Percentiles rank a stretch among this genome's conserved stretches.
Evolutionary conservation across 2,113 vertebrate species (phyloP).

Genomic region (Polyodon spathula): DNA sequence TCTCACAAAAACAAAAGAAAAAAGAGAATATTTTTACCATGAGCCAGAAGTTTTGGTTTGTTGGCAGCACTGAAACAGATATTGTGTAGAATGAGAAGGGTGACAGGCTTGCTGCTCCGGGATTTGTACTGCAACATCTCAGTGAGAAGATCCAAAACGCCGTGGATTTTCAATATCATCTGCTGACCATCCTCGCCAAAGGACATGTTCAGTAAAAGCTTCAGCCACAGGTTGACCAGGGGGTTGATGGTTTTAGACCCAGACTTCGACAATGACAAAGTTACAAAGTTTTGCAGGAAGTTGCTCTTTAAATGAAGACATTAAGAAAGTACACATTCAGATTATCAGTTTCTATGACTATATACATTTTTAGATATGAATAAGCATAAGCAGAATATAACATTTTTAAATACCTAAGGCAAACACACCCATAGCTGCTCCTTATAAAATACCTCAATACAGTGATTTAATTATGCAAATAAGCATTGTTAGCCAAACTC

Average conservation of each 20-base stretch:
- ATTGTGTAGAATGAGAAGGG: conserved; percentile 74
- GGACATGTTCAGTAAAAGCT: conserved; percentile 74
- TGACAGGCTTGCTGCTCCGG: conserved; percentile 34
- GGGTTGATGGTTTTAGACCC: conserved; percentile 42
- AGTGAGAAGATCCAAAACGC: conserved; percentile 70
- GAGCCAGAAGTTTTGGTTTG: conserved; percentile 79
- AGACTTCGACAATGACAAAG: conserved; percentile 62
- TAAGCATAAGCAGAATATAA: not conserved
- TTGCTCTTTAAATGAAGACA: conserved; percentile 66
- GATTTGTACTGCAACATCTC: conserved; percentile 67
- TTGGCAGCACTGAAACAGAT: conserved; percentile 68
- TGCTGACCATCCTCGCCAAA: conserved; percentile 81
- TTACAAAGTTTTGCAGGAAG: conserved; percentile 82
- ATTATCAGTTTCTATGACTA: not conserved
- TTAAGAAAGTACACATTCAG: not conserved
- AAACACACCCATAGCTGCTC: too few relatives aligned
- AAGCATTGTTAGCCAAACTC: too few relatives aligned
- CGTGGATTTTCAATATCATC: conserved; percentile 73
- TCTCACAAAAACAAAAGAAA: not conserved
- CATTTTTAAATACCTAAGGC: not conserved
- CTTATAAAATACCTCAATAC: too few relatives aligned
- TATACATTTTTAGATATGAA: not conserved
- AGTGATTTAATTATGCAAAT: too few relatives aligned
- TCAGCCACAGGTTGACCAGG: conserved; percentile 67
- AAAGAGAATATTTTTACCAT: conserved; percentile 52